phyloP scores from a whole-genome alignment of 2,888 invertebrate genomes.

The Notodonta dromedarius region DNA sequence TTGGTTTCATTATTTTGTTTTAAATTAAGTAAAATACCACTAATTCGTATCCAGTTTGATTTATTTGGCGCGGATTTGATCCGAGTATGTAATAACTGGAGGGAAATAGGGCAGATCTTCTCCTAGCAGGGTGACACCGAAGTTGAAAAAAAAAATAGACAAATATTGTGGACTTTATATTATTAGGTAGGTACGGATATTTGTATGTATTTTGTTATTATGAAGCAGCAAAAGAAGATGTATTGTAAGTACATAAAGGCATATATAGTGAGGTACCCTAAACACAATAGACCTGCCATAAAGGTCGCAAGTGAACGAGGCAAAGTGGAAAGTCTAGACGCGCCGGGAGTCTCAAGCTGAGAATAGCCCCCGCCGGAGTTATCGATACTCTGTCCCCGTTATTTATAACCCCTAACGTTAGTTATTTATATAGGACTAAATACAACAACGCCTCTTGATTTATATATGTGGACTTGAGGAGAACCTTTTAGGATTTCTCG shows the following conservation, averaged over 20 bases:
- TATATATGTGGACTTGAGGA: conserved; percentile 10
- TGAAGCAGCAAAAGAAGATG: not conserved
- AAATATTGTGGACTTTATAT: too few relatives aligned
- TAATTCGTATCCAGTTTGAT: too few relatives aligned
- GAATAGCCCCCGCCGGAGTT: conserved; percentile 26
- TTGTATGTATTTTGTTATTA: too few relatives aligned
- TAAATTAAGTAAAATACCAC: too few relatives aligned
- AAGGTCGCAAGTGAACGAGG: conserved; percentile 4
- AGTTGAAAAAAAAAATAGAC: too few relatives aligned
- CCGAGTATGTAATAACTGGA: too few relatives aligned
- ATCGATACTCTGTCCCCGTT: conserved; percentile 21
- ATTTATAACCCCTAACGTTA: conserved; percentile 29
- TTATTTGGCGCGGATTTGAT: too few relatives aligned
- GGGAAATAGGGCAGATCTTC: too few relatives aligned
- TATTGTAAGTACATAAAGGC: not conserved
- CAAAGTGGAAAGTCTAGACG: conserved; percentile 12
- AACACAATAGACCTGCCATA: conserved; percentile 2
- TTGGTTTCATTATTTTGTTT: too few relatives aligned
- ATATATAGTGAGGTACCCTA: not conserved
- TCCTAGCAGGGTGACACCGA: too few relatives aligned
- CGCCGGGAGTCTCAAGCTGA: conserved; percentile 12
- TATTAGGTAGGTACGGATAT: too few relatives aligned
- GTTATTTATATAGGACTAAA: not conserved
- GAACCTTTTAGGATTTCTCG: too few relatives aligned
- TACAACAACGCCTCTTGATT: conserved; percentile 4